phyloP scores from a whole-genome alignment of 2,888 invertebrate genomes.

The Polydrusus tereticollis region DNA sequence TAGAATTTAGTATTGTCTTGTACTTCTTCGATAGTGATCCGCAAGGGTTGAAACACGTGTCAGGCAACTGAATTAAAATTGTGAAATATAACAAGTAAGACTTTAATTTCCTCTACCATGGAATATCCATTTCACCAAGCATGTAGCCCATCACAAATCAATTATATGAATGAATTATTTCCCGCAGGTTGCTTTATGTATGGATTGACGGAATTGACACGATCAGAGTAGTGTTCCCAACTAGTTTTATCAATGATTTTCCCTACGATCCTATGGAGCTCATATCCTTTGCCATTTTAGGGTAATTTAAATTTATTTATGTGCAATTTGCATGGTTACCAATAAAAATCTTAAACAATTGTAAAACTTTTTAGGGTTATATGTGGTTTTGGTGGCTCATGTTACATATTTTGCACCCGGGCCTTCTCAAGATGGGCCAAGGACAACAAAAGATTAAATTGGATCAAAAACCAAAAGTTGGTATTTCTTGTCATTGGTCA shows the following conservation, averaged over 20 bases:
- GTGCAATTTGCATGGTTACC: no score
- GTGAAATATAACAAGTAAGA: no score
- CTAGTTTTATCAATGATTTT: constrained; percentile 91
- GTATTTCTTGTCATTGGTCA: constrained; percentile 60
- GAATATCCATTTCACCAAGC: no score
- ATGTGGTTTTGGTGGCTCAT: constrained; percentile 86
- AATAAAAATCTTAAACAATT: no score
- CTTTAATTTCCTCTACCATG: no score
- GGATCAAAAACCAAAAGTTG: constrained; percentile 92
- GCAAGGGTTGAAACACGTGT: no score
- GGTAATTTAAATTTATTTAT: constrained; percentile 79
- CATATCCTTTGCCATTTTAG: constrained; percentile 90
- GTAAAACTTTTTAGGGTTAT: constrained; percentile 79
- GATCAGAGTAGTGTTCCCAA: constrained; percentile 92
- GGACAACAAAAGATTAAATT: constrained; percentile 66
- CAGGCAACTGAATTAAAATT: no score
- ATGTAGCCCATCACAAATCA: no score
- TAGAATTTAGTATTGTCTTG: no score
- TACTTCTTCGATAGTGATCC: no score
- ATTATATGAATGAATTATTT: no score
- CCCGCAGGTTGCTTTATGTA: constrained; percentile 81
- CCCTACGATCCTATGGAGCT: constrained; percentile 97
- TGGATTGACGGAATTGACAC: constrained; percentile 95
- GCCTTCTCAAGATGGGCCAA: constrained; percentile 60
- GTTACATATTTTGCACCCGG: constrained; percentile 92